phyloP scores from a whole-genome alignment of 2,888 invertebrate species.

The Dryobota labecula region DNA sequence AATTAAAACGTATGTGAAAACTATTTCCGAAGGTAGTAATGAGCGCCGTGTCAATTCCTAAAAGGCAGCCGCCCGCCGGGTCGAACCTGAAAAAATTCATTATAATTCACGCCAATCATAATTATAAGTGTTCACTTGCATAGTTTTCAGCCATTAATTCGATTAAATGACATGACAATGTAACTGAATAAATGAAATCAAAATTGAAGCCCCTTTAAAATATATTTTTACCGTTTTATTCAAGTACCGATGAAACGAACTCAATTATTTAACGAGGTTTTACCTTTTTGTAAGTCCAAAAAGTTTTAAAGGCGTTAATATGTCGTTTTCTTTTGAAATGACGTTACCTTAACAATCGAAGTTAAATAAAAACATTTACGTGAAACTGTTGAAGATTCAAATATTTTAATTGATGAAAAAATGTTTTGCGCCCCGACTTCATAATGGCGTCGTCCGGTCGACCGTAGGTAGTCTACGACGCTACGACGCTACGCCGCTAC shows the following conservation, averaged over 20 bases:
- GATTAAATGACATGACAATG: slow-evolving; percentile 42
- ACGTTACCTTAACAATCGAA: neutral
- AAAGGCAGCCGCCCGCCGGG: slow-evolving; percentile 1
- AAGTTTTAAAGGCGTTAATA: neutral
- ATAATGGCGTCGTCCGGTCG: slow-evolving; percentile 26
- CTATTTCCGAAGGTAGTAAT: slow-evolving; percentile 31
- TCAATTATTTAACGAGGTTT: slow-evolving; percentile 26
- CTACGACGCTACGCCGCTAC: slow-evolving; percentile 35
- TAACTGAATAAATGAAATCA: neutral
- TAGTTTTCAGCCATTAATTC: slow-evolving; percentile 51
- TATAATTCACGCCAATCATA: slow-evolving; percentile 47
- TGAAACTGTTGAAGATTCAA: neutral
- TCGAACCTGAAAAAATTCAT: slow-evolving; percentile 52
- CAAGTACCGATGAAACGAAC: slow-evolving; percentile 1
- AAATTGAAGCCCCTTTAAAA: neutral
- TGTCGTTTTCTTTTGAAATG: neutral
- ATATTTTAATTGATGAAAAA: slow-evolving; percentile 7
- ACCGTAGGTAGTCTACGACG: slow-evolving; percentile 27
- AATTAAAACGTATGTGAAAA: slow-evolving; percentile 7
- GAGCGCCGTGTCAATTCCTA: slow-evolving; percentile 12
- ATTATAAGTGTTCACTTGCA: slow-evolving; percentile 46
- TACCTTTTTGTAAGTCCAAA: slow-evolving; percentile 1
- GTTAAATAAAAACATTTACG: neutral
- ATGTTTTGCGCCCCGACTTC: slow-evolving; percentile 34
- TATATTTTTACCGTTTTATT: neutral